phyloP scores from a whole-genome alignment of 2,888 invertebrate species.

The Beris chalybata region DNA sequence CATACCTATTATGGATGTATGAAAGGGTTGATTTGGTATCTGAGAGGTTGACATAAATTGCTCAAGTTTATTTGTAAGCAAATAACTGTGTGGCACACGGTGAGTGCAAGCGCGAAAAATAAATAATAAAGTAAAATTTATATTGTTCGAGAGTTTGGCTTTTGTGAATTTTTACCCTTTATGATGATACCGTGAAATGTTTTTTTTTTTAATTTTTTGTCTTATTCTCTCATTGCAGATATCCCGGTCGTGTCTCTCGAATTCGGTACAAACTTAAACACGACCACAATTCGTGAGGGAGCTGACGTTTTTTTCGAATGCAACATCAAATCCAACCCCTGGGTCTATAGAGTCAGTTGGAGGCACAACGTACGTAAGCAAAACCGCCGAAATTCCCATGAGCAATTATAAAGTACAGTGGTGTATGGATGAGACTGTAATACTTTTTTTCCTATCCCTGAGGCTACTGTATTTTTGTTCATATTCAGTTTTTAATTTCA shows the following conservation, averaged over 20 bases:
- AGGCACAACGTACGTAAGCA: slow-evolving; percentile 68
- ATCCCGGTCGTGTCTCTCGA: slow-evolving; percentile 80
- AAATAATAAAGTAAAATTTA: too few species aligned
- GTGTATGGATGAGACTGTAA: too few species aligned
- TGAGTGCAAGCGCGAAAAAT: too few species aligned
- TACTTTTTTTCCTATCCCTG: background rate
- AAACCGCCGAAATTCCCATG: background rate
- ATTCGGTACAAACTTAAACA: slow-evolving; percentile 79
- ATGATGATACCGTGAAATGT: background rate
- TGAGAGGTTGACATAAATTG: too few species aligned
- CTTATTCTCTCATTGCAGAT: slow-evolving; percentile 62
- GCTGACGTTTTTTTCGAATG: slow-evolving; percentile 91
- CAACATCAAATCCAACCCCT: slow-evolving; percentile 85
- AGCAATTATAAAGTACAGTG: too few species aligned
- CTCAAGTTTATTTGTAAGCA: too few species aligned
- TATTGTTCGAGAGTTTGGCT: too few species aligned
- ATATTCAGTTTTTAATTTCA: too few species aligned
- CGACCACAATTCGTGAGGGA: slow-evolving; percentile 79
- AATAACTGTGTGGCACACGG: too few species aligned
- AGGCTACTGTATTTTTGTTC: background rate
- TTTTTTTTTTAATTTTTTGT: slow-evolving; percentile 24
- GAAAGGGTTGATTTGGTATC: too few species aligned
- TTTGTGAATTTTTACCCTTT: background rate
- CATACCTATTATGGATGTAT: too few species aligned
- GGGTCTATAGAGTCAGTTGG: slow-evolving; percentile 78